Percentiles rank a stretch among this genome's conserved stretches.
Conservation (phyloP, 2,797 vertebrate genomes). For the Sus cebifrons region DNA sequence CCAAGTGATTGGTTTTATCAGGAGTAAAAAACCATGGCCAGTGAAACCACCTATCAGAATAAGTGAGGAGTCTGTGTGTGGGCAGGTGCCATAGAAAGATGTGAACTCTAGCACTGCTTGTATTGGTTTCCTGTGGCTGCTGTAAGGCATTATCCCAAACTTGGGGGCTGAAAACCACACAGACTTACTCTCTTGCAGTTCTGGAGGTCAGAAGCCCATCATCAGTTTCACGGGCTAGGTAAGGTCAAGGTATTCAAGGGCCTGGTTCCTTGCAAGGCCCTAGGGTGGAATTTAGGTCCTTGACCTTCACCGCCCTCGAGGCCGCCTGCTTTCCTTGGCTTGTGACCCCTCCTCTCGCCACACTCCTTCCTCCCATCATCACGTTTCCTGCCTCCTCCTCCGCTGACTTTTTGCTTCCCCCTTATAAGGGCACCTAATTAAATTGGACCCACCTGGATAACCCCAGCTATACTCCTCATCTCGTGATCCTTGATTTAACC, state of each 20-base stretch:
- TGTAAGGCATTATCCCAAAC: neutral
- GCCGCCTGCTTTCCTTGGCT: neutral
- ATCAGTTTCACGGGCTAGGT: neutral
- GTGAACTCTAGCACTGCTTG: fast-evolving
- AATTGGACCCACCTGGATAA: neutral
- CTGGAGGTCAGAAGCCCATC: neutral
- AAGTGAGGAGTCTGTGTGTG: fast-evolving
- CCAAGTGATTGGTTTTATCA: neutral
- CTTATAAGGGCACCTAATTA: neutral
- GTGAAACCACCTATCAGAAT: fast-evolving
- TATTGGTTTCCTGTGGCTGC: neutral
- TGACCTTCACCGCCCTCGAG: neutral
- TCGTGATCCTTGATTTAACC: neutral
- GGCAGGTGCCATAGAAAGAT: fast-evolving
- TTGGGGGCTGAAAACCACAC: neutral
- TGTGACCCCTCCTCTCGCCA: neutral
- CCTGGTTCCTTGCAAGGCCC: neutral
- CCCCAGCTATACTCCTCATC: neutral
- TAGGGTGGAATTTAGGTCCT: fast-evolving
- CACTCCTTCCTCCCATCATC: too few relatives aligned
- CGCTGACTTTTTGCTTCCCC: neutral
- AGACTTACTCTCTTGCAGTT: neutral
- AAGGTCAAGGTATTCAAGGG: fast-evolving
- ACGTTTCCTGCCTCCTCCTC: neutral
- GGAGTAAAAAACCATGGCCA: neutral